Evolutionary conservation across 1,140 invertebrate species (phyloP).

Genomic region (Oppia nitens): DNA sequence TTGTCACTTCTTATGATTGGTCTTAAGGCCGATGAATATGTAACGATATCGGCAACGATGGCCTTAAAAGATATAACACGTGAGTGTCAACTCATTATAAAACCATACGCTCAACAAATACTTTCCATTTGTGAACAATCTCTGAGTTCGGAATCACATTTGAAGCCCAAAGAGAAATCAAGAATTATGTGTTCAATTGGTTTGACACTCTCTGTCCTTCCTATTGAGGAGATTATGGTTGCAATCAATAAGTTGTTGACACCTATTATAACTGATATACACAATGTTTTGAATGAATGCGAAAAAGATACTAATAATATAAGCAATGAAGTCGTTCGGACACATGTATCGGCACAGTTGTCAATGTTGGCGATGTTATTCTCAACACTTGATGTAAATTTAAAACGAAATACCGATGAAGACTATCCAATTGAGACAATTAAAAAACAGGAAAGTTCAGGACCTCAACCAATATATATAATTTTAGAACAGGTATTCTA

Average conservation of each 20-base stretch:
- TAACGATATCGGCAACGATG: slow-evolving; percentile 43
- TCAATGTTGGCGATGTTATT: slow-evolving; percentile 53
- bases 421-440: slow-evolving; percentile 4
- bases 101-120: slow-evolving; percentile 50
- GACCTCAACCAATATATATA: slow-evolving; percentile 8
- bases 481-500: slow-evolving; percentile 17
- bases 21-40: slow-evolving; percentile 46
- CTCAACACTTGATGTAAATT: slow-evolving; percentile 39
- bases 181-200: slow-evolving; percentile 59
- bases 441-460: neutral
- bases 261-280: slow-evolving; percentile 44
- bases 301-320: slow-evolving; percentile 16
- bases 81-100: slow-evolving; percentile 52
- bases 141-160: slow-evolving; percentile 30
- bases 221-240: slow-evolving; percentile 42
- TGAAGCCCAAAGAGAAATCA: slow-evolving; percentile 44
- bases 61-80: slow-evolving; percentile 66
- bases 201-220: slow-evolving; percentile 47
- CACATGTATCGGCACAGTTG: slow-evolving; percentile 35
- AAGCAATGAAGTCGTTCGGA: slow-evolving; percentile 13
- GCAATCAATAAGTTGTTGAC: slow-evolving; percentile 50
- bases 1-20: slow-evolving; percentile 49
- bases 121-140: slow-evolving; percentile 34
- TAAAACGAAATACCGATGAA: slow-evolving; percentile 19
- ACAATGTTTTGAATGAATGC: slow-evolving; percentile 29